phyloP scores from a whole-genome alignment of 2,888 invertebrate genomes.

The Neria commutata region DNA sequence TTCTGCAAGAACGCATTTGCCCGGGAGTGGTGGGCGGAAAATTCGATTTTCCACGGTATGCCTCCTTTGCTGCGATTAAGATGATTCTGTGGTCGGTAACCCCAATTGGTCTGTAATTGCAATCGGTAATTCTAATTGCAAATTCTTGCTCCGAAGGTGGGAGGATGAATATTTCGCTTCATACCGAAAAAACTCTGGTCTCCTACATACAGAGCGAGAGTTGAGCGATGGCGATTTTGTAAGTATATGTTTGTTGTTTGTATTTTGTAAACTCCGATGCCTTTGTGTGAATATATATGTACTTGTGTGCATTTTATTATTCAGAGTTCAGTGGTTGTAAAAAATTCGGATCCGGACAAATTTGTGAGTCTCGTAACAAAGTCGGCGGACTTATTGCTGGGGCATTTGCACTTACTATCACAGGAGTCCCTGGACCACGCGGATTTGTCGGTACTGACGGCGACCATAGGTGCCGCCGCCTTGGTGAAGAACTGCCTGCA shows the following conservation, averaged over 20 bases:
- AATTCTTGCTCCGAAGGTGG: slow-evolving; percentile 64
- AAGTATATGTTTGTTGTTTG: slow-evolving; percentile 34
- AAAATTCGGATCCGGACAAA: slow-evolving; percentile 78
- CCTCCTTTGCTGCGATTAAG: slow-evolving; percentile 83
- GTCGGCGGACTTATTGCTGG: slow-evolving; percentile 73
- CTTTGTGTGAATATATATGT: too few species aligned
- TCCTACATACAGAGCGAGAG: slow-evolving; percentile 61
- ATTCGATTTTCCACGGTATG: slow-evolving; percentile 81
- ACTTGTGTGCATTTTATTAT: slow-evolving; percentile 47
- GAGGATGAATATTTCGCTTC: slow-evolving; percentile 82
- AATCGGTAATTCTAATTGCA: not conserved
- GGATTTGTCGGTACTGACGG: slow-evolving; percentile 79
- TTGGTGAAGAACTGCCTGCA: slow-evolving; percentile 78
- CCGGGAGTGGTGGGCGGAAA: slow-evolving; percentile 80
- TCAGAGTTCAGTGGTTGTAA: slow-evolving; percentile 66
- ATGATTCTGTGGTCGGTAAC: slow-evolving; percentile 72
- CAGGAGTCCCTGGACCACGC: slow-evolving; percentile 87
- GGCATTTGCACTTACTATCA: slow-evolving; percentile 78
- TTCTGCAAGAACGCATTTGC: slow-evolving; percentile 80
- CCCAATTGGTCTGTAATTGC: not conserved
- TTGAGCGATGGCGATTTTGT: slow-evolving; percentile 50
- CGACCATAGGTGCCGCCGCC: slow-evolving; percentile 81
- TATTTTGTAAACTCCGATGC: too few species aligned
- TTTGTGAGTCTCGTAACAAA: slow-evolving; percentile 75
- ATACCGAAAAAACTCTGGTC: slow-evolving; percentile 71